Conservation (phyloP, 2,888 invertebrate species). For the Lamellibrachia satsuma region DNA sequence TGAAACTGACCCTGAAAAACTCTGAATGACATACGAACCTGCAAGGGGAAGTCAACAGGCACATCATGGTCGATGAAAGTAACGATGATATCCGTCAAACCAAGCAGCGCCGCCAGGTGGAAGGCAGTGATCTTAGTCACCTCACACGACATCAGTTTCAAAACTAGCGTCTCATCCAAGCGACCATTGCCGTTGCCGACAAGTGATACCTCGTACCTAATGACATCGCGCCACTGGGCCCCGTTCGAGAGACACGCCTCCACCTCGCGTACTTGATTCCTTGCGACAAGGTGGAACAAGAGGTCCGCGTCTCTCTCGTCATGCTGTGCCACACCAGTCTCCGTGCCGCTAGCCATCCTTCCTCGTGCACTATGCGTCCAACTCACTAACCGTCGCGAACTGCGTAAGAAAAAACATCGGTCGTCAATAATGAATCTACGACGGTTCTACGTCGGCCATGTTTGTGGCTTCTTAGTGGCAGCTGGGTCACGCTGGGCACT, state of each 20-base stretch:
- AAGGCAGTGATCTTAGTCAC: constrained; percentile 38
- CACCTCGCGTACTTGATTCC: not conserved
- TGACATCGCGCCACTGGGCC: not conserved
- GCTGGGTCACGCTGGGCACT: not conserved
- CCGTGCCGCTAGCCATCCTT: not conserved
- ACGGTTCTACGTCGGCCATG: not conserved
- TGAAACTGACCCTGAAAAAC: not conserved
- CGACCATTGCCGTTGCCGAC: not conserved
- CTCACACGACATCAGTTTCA: constrained; percentile 38
- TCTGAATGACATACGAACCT: not conserved
- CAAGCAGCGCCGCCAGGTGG: constrained; percentile 42
- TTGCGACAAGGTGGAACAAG: not conserved
- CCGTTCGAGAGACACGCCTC: not conserved
- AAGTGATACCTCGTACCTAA: not conserved
- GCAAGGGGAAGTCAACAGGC: not conserved
- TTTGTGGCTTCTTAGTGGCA: not conserved
- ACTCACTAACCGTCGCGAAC: not conserved
- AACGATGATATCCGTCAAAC: constrained; percentile 33
- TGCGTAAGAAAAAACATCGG: not conserved
- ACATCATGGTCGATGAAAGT: constrained; percentile 27
- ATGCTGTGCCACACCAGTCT: not conserved
- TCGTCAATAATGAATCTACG: not conserved
- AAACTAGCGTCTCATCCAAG: not conserved
- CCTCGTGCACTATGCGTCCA: not conserved
- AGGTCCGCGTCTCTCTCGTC: not conserved